Percentiles rank a stretch among this genome's conserved stretches.
Conservation (phyloP, 2,888 invertebrate genomes). For the Melieria crassipennis region DNA sequence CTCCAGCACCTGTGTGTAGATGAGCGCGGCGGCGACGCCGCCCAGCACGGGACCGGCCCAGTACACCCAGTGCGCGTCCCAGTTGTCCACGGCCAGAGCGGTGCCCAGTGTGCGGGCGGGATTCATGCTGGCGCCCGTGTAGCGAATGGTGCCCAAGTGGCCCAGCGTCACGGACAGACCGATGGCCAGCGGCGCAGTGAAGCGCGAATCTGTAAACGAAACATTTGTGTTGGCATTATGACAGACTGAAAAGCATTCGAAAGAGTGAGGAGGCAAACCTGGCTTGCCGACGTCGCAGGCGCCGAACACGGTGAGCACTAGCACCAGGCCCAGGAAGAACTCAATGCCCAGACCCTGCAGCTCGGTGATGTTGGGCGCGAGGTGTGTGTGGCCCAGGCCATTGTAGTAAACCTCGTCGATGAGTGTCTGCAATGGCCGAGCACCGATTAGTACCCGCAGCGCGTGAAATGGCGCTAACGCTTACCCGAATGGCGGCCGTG, state of each 20-base stretch:
- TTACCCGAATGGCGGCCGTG: constrained; percentile 76
- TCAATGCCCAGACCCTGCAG: constrained; percentile 90
- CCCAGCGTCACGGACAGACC: constrained; percentile 87
- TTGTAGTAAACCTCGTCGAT: constrained; percentile 73
- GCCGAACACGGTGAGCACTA: constrained; percentile 89
- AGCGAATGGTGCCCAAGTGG: constrained; percentile 84
- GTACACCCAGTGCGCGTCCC: constrained; percentile 88
- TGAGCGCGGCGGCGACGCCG: constrained; percentile 78
- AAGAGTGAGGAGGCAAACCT: constrained; percentile 42
- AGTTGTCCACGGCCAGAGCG: constrained; percentile 79
- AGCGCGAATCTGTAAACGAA: constrained; percentile 73
- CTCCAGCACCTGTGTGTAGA: constrained; percentile 71
- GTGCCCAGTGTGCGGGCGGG: constrained; percentile 90
- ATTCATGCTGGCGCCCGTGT: constrained; percentile 92
- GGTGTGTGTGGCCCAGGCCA: constrained; percentile 75
- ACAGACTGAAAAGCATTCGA: not conserved
- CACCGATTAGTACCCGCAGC: not conserved
- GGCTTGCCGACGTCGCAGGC: constrained; percentile 69
- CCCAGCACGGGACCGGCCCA: constrained; percentile 90
- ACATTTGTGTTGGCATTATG: no score
- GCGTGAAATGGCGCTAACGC: constrained; percentile 26
- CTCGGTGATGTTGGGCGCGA: constrained; percentile 72
- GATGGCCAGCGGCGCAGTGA: constrained; percentile 86
- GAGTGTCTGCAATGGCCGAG: constrained; percentile 69
- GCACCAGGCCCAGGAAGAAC: constrained; percentile 88